Evolutionary conservation across 2,888 invertebrate genomes (phyloP), one percentile per base, ranked within the genome.

Genomic region (Sarcophaga subvicina): DNA sequence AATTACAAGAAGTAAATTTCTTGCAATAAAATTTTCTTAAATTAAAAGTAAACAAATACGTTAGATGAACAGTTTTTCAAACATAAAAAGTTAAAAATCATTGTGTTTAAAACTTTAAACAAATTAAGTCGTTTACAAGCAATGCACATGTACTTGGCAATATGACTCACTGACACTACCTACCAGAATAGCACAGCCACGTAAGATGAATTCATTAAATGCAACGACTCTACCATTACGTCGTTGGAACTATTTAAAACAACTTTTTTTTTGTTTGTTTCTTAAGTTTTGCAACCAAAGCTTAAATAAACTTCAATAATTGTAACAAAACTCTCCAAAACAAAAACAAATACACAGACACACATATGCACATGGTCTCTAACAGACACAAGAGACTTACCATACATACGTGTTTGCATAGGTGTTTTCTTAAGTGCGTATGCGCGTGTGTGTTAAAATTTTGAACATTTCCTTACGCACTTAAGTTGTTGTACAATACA

Each of bases 301-400:
- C 78, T 84, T 81, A 71, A 78, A 54, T 81, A 71, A 86, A 83
- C 69, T 83, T 76, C n/a, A 80, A 73, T 63, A 73, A 63, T 69
- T 80, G 70, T 66, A 72, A 80, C 8, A 20, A 76, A 86, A 75
- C 75, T 75, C 49, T 70, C 4, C 22, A 81, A 45, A 63, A 72
- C 27, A 72, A 59, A 10, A 20, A 63, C 27, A 80, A 70, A 71
- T 60, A 17, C 12, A 49, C 59, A 5, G 22, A 22, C 22, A 25
- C 37, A 10, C 59, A 8, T 11, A 37, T 3, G 2, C 37, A 8
- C 37, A 37, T 37, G 37, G 37, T 37, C 37, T 37, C 37, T 37
- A 37, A 37, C 37, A 37, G 37, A 10, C 37, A 37, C 8, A 37
- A 37, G 37, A 37, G 37, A 37, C 8, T 37, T 37, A 37, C 37